Conservation (phyloP, 2,888 invertebrate genomes). For the Baccha elongata region DNA sequence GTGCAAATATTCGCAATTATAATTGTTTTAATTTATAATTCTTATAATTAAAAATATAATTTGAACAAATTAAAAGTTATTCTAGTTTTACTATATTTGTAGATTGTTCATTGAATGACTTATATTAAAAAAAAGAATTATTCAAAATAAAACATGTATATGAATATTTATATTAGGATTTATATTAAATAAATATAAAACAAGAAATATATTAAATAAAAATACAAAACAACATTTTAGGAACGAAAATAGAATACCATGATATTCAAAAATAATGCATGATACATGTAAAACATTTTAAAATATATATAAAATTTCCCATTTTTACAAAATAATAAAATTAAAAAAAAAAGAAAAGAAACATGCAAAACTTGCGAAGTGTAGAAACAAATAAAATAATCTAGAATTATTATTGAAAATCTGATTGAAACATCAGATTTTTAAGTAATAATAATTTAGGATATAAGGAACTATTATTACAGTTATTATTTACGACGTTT, state of each 20-base stretch:
- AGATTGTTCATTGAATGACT: conserved; percentile 50
- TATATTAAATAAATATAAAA: conserved; percentile 52
- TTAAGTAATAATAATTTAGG: conserved; percentile 66
- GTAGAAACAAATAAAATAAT: conserved; percentile 32
- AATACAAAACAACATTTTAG: conserved; percentile 25
- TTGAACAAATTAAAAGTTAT: conserved; percentile 22
- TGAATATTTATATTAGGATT: conserved; percentile 66
- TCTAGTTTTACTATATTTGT: conserved; percentile 60
- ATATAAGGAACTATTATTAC: conserved; percentile 68
- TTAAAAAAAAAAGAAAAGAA: conserved; percentile 22
- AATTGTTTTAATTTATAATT: conserved; percentile 33
- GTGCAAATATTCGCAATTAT: conserved; percentile 62
- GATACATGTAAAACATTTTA: conserved; percentile 51
- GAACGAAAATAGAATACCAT: conserved; percentile 44
- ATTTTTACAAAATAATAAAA: conserved; percentile 64
- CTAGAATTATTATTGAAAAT: conserved; percentile 58
- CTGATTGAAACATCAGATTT: conserved; percentile 60
- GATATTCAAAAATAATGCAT: conserved; percentile 54
- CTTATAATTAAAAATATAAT: conserved; percentile 21
- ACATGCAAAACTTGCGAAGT: conserved; percentile 25
- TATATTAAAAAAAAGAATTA: conserved; percentile 49
- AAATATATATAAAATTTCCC: conserved; percentile 53
- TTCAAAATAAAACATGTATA: conserved; percentile 53
- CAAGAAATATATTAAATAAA: conserved; percentile 13
- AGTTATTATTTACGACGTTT: conserved; percentile 70